Percentiles rank a stretch among this genome's conserved stretches.
Conservation (phyloP, 2,888 invertebrate genomes). For the Parnassius mnemosyne region DNA sequence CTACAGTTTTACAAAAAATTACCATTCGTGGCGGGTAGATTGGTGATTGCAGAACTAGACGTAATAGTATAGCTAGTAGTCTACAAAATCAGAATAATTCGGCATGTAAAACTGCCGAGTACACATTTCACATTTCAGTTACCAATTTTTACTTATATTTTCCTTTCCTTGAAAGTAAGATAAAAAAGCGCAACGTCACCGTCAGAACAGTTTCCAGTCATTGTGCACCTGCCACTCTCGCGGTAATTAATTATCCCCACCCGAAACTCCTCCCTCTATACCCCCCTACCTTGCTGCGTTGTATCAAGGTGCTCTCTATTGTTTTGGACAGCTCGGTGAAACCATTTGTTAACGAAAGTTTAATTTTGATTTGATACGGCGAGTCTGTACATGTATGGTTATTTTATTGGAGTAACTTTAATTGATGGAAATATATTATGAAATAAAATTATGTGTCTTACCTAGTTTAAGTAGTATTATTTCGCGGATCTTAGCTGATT, state of each 20-base stretch:
- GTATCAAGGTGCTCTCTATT: slow-evolving; percentile 72
- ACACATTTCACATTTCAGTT: neutral
- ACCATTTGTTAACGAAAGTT: slow-evolving; percentile 24
- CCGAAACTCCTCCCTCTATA: slow-evolving; percentile 33
- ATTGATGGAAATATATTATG: no score
- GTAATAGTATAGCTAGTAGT: no score
- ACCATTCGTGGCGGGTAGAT: no score
- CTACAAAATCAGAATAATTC: no score
- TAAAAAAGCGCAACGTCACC: slow-evolving; percentile 60
- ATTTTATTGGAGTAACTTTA: no score
- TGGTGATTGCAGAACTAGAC: no score
- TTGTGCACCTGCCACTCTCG: slow-evolving; percentile 75
- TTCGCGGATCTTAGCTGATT: no score
- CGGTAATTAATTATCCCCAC: slow-evolving; percentile 68
- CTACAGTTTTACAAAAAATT: no score
- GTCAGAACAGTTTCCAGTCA: slow-evolving; percentile 52
- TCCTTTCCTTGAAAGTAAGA: slow-evolving; percentile 32
- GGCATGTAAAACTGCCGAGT: no score
- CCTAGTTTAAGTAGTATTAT: no score
- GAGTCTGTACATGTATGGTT: no score
- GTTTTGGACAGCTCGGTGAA: slow-evolving; percentile 46
- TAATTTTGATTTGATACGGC: neutral
- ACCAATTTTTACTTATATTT: slow-evolving; percentile 5
- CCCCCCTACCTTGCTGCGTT: slow-evolving; percentile 50
- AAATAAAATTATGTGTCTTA: no score